Conservation (phyloP, 2,113 vertebrate species). For the Halichoerus grypus region DNA sequence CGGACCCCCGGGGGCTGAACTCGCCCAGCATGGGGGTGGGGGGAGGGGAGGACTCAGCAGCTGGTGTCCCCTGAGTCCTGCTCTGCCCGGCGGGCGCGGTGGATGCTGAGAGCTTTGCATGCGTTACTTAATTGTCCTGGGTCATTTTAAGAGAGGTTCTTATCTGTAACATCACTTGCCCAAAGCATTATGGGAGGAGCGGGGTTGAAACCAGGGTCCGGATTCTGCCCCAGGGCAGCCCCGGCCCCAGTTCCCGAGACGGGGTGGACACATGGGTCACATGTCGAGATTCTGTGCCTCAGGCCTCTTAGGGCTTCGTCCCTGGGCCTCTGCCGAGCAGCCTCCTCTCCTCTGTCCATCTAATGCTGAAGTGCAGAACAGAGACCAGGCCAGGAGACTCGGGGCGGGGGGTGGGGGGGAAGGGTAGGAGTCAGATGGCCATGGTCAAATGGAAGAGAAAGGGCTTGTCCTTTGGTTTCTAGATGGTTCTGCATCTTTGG, state of each 20-base stretch:
- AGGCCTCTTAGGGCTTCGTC: background rate
- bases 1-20: background rate
- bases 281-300: background rate
- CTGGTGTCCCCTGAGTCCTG: background rate
- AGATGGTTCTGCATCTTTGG: background rate
- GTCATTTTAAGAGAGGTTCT: background rate
- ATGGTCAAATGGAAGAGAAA: background rate
- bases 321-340: background rate
- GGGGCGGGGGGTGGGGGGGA: background rate
- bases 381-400: background rate
- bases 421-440: background rate
- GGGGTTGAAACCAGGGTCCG: background rate
- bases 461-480: constrained; percentile 15
- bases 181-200: background rate
- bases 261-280: rapidly evolving
- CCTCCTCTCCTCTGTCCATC: background rate
- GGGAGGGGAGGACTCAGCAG: rapidly evolving
- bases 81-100: rapidly evolving
- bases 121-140: rapidly evolving
- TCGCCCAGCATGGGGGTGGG: rapidly evolving
- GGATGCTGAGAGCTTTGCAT: rapidly evolving
- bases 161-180: rapidly evolving
- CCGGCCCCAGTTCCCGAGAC: rapidly evolving
- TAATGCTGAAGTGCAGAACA: too few species aligned
- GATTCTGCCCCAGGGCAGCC: background rate